These are phyloP conservation scores for Paradoxurus hermaphroditus DNA, from an alignment of 2,113 vertebrate genomes.

Conservation along the genomic window DNA sequence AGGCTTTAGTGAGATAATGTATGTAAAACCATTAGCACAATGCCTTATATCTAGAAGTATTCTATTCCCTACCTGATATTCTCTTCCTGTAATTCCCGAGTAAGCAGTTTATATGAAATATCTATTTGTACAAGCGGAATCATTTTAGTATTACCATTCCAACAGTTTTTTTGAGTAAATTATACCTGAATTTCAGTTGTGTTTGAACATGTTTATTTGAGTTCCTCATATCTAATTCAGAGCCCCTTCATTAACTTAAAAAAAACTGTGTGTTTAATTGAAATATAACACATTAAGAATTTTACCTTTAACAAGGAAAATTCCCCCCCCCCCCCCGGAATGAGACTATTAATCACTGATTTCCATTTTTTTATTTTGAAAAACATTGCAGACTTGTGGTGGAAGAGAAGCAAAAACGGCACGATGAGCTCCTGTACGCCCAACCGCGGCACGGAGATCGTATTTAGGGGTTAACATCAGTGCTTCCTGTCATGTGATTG, in stretches of 20 bases:
- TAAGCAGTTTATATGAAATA: not conserved
- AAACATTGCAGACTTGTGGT: not conserved
- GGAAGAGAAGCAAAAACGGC: not conserved
- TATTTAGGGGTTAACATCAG: conserved; percentile 11
- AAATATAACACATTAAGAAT: not conserved
- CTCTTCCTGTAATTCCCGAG: not conserved
- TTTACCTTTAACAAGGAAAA: not conserved
- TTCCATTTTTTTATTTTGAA: not conserved
- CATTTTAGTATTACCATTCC: not conserved
- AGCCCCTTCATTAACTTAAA: not conserved
- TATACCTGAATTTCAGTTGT: not conserved
- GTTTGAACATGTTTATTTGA: not conserved
- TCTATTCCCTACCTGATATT: not conserved
- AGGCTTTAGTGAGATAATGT: not conserved
- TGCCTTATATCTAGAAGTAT: not conserved
- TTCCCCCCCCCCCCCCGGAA: not conserved
- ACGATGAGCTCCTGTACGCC: not conserved
- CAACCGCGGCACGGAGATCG: not conserved
- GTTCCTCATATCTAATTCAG: not conserved
- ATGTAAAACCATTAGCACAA: not conserved
- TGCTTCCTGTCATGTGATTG: not conserved
- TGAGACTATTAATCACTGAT: not conserved
- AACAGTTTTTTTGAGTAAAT: not conserved
- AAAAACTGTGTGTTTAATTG: not conserved
- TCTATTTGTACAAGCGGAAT: not conserved